These are phyloP conservation scores for Pseudocheirus occidentalis DNA, from an alignment of 2,797 vertebrate genomes.

Conservation along the genomic window DNA sequence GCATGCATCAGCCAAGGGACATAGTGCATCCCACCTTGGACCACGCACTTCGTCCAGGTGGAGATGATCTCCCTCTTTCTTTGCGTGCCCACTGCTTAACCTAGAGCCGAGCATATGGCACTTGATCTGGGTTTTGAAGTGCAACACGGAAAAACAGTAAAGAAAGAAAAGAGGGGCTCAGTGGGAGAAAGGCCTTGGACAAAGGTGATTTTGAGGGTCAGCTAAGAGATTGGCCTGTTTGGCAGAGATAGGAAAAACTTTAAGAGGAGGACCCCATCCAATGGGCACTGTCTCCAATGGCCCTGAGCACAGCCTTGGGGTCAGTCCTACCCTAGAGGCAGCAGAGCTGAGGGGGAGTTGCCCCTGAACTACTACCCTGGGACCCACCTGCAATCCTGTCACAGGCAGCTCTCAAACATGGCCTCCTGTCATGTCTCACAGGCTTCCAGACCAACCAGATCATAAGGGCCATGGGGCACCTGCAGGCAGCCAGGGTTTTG, in stretches of 20 bases:
- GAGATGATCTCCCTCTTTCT: too few relatives aligned
- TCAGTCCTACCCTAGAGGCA: not conserved
- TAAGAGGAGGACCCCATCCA: not conserved
- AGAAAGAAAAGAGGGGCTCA: not conserved
- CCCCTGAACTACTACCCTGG: not conserved
- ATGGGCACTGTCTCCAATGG: not conserved
- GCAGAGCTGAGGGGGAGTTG: not conserved
- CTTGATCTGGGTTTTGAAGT: not conserved
- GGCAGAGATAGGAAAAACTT: not conserved
- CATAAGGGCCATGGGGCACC: not conserved
- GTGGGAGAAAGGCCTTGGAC: not conserved
- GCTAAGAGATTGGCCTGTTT: not conserved
- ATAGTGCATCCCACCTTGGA: too few relatives aligned
- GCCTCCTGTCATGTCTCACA: not conserved
- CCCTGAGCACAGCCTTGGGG: not conserved
- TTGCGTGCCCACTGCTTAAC: too few relatives aligned
- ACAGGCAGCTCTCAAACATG: not conserved
- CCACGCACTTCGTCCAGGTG: too few relatives aligned
- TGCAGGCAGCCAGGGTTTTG: conserved; percentile 39
- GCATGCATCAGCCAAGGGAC: too few relatives aligned
- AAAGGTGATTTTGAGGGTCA: not conserved
- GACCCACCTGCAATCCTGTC: not conserved
- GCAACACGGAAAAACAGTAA: not conserved
- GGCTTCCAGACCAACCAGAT: not conserved
- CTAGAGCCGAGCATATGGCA: too few relatives aligned